phyloP scores from a whole-genome alignment of 1,140 invertebrate species.

The Heterodera carotae region DNA sequence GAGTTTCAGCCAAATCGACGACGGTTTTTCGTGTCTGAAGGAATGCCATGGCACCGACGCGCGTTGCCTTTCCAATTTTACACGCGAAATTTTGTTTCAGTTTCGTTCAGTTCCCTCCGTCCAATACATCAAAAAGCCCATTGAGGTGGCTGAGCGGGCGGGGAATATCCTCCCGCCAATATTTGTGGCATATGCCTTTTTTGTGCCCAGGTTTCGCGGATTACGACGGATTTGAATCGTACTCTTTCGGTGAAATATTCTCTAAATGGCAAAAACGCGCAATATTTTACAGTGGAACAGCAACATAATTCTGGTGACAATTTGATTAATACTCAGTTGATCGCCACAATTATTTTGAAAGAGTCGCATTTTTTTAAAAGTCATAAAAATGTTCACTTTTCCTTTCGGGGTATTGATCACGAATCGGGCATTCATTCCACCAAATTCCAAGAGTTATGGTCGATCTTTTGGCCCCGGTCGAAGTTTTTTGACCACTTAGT shows the following conservation, averaged over 20 bases:
- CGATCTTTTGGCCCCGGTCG: no score
- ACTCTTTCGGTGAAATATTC: conserved; percentile 37
- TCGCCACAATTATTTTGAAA: no score
- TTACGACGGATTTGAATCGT: conserved; percentile 31
- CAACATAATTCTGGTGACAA: conserved; percentile 34
- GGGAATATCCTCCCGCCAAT: no score
- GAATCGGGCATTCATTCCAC: no score
- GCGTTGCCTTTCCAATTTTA: conserved; percentile 56
- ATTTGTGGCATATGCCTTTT: background rate
- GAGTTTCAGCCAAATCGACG: conserved; percentile 59
- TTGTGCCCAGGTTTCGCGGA: conserved; percentile 32
- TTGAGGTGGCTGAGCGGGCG: no score
- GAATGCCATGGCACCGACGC: conserved; percentile 48
- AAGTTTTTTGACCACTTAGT: no score
- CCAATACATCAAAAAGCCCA: conserved; percentile 10
- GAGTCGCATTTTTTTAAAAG: no score
- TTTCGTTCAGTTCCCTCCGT: conserved; percentile 56
- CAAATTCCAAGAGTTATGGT: no score
- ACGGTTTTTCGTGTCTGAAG: conserved; percentile 65
- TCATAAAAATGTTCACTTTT: no score
- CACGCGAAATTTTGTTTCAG: conserved; percentile 63
- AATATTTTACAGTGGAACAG: conserved; percentile 36
- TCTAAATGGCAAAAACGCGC: conserved; percentile 24
- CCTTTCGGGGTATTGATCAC: no score
- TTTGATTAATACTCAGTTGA: conserved; percentile 12